Percentiles rank a stretch among this genome's conserved stretches.
Conservation (phyloP, 2,888 invertebrate genomes). For the Spatulosminthurus flaviceps region DNA sequence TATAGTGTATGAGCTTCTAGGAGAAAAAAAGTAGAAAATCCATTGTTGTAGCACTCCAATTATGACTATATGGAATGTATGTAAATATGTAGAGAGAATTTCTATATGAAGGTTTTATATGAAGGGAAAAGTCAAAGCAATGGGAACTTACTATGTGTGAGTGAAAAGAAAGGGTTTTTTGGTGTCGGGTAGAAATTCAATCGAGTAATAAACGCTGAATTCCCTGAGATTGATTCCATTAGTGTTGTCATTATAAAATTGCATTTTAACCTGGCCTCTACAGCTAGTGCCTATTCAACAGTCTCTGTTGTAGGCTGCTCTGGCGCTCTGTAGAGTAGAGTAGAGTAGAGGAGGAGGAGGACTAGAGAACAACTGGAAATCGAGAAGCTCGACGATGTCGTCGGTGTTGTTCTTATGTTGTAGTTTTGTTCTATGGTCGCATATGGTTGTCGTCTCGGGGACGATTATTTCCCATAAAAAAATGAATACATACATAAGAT, state of each 20-base stretch:
- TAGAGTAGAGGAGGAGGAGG: too few relatives aligned
- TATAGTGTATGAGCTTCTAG: too few relatives aligned
- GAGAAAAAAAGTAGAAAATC: too few relatives aligned
- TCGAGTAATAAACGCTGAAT: constrained; percentile 46
- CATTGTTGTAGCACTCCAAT: too few relatives aligned
- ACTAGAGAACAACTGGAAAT: too few relatives aligned
- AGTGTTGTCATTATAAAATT: constrained; percentile 51
- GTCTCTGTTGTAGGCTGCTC: too few relatives aligned
- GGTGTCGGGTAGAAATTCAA: constrained; percentile 37
- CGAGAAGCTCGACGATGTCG: constrained; percentile 40
- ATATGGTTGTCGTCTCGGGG: constrained; percentile 40
- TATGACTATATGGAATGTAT: too few relatives aligned
- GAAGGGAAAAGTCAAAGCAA: neutral
- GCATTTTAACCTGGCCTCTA: constrained; percentile 47
- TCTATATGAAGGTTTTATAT: too few relatives aligned
- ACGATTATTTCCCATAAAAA: constrained; percentile 41
- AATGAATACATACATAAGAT: neutral
- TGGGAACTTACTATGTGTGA: neutral
- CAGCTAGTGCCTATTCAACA: constrained; percentile 19
- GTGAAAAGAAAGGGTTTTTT: constrained; percentile 30
- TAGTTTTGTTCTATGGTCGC: too few relatives aligned
- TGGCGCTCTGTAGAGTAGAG: constrained; percentile 9
- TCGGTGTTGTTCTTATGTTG: constrained; percentile 21
- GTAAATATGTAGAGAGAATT: too few relatives aligned
- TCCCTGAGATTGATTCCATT: constrained; percentile 50